Base-by-base conservation (phyloP, 1,140 invertebrate species). In the Rhyacophila brunnea region DNA sequence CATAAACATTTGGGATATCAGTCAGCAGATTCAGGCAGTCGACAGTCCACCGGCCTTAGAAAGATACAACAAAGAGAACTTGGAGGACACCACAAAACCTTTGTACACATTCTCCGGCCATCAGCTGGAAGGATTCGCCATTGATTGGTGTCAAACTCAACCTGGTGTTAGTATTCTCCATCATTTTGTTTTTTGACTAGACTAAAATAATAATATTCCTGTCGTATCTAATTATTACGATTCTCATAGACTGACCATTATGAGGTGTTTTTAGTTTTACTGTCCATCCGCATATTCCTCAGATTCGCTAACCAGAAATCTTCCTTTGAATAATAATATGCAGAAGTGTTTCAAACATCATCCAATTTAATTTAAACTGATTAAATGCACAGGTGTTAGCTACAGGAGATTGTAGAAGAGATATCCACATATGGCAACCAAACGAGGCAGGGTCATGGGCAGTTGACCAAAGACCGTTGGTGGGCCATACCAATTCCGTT, bases 381-480 rank as follows among this genome's bases (percentile, higher is more conserved):
- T n/a, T n/a, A n/a, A n/a, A n/a, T n/a, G n/a, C n/a, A n/a, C 60
- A 90, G 90, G 86, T 78, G 66, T 79, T 96, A 62, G 90, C 91
- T n/a, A 90, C 91, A 42, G 94, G 95, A 46, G 95, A 97, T 68
- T 93, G 91, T 68, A 85, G 86, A 64, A 88, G 89, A 69, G 90
- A 93, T 68, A 97, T 99, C 66, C 93, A 97, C 71, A 82, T 98
- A 58, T 99, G 96, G 96, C 85, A 83, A 64, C 88, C 92, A 10
- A 74, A 77, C 61, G 85, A 94, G 68, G 85, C 80, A 46, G 78
- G 82, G 1, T 83, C 80, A 38, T 99, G 95, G 95, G 78, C 83
- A 66, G 92, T 99, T 6, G 92, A 97, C 76, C 91, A 95, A 70
- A 80, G 88, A 45, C 89, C 96, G 1, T 85, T 93, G 56, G 81